A percentile compares a stretch with the other conserved stretches of the same genome.
These are phyloP conservation scores for Tychaedon coryphoeus DNA, from an alignment of 2,113 vertebrate species.

Conservation along the genomic window DNA sequence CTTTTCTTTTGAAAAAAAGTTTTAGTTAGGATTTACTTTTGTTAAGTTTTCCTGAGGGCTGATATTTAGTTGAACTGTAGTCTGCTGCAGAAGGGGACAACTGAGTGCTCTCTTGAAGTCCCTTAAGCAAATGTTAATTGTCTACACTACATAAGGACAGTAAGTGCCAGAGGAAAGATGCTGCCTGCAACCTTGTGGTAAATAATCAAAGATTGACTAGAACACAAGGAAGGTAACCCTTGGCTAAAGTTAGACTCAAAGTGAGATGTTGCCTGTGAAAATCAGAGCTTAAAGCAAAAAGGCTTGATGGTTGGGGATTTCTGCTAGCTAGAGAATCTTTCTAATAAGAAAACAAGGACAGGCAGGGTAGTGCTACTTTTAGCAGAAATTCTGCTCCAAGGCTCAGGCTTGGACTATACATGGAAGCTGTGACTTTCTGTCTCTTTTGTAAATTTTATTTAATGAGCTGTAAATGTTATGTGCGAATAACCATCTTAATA, in stretches of 20 bases:
- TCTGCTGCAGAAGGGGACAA: neutral
- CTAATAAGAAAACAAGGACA: conserved; percentile 8
- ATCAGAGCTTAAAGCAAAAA: conserved; percentile 11
- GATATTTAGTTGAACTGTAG: neutral
- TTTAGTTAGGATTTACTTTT: neutral
- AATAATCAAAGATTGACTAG: neutral
- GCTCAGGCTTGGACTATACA: neutral
- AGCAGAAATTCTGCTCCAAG: conserved; percentile 8
- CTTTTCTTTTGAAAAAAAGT: neutral
- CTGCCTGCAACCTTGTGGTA: neutral
- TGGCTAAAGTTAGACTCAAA: neutral
- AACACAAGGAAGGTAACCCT: too few species aligned
- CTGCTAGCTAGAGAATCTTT: conserved; percentile 16
- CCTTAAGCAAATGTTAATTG: conserved; percentile 33
- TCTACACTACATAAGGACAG: neutral
- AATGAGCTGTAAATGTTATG: conserved; percentile 6
- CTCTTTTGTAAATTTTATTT: neutral
- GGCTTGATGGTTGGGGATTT: neutral
- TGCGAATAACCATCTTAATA: neutral
- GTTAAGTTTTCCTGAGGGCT: neutral
- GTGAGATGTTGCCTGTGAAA: conserved; percentile 10
- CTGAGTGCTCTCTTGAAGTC: neutral
- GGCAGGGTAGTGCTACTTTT: conserved; percentile 36
- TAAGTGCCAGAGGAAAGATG: neutral
- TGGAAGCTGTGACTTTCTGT: conserved; percentile 33